A percentile compares a stretch with the other conserved stretches of the same genome.
Conservation (phyloP, 1,140 invertebrate genomes). For the Zaprionus taronus region DNA sequence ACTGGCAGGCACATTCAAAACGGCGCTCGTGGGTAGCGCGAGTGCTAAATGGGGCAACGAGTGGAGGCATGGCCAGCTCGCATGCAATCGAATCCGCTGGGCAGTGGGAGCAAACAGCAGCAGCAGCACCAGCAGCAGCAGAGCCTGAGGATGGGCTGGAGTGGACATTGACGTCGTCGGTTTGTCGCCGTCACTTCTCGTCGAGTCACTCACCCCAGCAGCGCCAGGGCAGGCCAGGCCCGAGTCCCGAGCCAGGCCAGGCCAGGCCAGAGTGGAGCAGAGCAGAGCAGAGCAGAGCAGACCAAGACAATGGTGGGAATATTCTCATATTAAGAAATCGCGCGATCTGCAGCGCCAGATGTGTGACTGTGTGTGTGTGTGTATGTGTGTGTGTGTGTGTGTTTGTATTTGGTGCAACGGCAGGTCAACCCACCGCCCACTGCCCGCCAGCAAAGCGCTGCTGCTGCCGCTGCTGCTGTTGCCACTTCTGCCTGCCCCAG, state of each 20-base stretch:
- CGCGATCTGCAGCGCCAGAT: slow-evolving; percentile 80
- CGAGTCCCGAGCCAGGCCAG: background rate
- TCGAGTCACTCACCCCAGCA: slow-evolving; percentile 51
- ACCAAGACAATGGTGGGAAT: slow-evolving; percentile 83
- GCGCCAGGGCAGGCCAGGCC: slow-evolving; percentile 27
- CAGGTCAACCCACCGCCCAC: slow-evolving; percentile 73
- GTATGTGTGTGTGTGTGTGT: slow-evolving; percentile 41
- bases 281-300: background rate
- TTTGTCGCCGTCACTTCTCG: slow-evolving; percentile 48
- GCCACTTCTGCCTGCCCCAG: slow-evolving; percentile 31
- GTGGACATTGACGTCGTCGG: slow-evolving; percentile 54
- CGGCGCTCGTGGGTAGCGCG: slow-evolving; percentile 71
- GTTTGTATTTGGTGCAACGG: slow-evolving; percentile 81
- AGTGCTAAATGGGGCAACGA: slow-evolving; percentile 73
- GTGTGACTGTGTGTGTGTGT: slow-evolving; percentile 66
- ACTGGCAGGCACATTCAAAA: slow-evolving; percentile 42
- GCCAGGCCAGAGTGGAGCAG: slow-evolving; percentile 32
- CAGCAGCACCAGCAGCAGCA: slow-evolving; percentile 19
- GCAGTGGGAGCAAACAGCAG: slow-evolving; percentile 57
- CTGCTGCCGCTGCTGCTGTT: slow-evolving; percentile 22
- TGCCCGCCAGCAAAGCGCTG: slow-evolving; percentile 5
- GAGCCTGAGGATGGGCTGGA: slow-evolving; percentile 39
- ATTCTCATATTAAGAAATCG: slow-evolving; percentile 84
- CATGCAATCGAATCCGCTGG: slow-evolving; percentile 71
- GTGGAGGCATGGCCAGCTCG: slow-evolving; percentile 39